Percentiles rank a stretch among this genome's conserved stretches.
Evolutionary conservation across 1,140 invertebrate species (phyloP).

Genomic region (Brachionus rubens): DNA sequence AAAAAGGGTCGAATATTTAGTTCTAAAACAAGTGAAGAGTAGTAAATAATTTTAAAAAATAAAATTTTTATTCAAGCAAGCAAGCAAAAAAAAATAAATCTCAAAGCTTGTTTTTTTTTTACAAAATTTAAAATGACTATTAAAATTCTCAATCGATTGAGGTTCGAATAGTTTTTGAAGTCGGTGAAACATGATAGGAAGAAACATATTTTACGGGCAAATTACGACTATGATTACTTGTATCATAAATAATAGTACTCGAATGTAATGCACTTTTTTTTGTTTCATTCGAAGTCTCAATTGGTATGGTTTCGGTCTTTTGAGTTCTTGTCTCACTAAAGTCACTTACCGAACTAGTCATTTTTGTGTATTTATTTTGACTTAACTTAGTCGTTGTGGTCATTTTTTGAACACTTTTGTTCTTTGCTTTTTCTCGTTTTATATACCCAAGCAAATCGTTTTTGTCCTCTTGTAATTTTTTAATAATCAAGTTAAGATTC

Average conservation of each 20-base stretch:
- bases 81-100: too few relatives aligned
- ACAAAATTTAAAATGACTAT: too few relatives aligned
- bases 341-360: background rate
- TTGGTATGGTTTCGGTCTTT: background rate
- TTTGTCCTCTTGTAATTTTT: background rate
- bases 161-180: background rate
- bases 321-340: background rate
- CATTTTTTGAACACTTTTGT: background rate
- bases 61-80: too few relatives aligned
- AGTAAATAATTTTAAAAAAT: too few relatives aligned
- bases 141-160: too few relatives aligned
- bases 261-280: background rate
- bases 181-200: background rate
- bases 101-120: too few relatives aligned
- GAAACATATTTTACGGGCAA: background rate
- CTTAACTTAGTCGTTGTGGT: background rate
- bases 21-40: too few relatives aligned
- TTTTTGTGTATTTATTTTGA: conserved; percentile 11
- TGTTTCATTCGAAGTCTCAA: background rate
- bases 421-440: background rate
- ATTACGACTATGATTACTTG: conserved; percentile 15
- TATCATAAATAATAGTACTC: conserved; percentile 28
- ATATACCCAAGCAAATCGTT: background rate
- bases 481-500: background rate
- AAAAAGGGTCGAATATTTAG: too few relatives aligned